A percentile compares a stretch with the other conserved stretches of the same genome.
Conservation (phyloP, 2,888 invertebrate genomes). For the Helicoverpa assulta region DNA sequence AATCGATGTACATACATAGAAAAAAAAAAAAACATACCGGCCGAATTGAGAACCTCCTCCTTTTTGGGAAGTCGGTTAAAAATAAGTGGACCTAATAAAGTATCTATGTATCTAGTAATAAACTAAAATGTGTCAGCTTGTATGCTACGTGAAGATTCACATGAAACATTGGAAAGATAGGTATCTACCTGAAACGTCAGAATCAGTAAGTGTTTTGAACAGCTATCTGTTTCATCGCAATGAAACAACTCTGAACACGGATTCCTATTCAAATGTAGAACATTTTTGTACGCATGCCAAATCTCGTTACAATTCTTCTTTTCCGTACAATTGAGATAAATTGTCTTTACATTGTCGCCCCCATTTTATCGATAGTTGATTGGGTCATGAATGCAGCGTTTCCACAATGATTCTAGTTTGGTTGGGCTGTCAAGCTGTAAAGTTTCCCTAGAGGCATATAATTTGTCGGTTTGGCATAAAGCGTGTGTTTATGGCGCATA, state of each 20-base stretch:
- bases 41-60: too few relatives aligned
- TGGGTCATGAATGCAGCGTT: constrained; percentile 19
- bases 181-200: not conserved
- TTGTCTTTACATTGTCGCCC: constrained; percentile 30
- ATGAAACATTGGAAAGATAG: not conserved
- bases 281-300: constrained; percentile 58
- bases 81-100: too few relatives aligned
- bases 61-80: too few relatives aligned
- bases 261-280: constrained; percentile 47
- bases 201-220: constrained; percentile 8
- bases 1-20: too few relatives aligned
- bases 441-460: constrained; percentile 22
- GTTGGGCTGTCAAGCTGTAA: constrained; percentile 4
- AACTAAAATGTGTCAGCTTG: not conserved
- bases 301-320: constrained; percentile 32
- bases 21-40: too few relatives aligned
- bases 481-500: constrained; percentile 23
- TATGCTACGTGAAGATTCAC: not conserved
- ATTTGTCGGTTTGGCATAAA: constrained; percentile 13
- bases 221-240: constrained; percentile 15
- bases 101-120: not conserved
- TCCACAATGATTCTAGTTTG: constrained; percentile 15
- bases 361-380: constrained; percentile 32
- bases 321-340: constrained; percentile 41
- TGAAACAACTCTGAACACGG: constrained; percentile 22